Evolutionary conservation across 1,140 invertebrate species (phyloP), one percentile per base, ranked within the genome.

Genomic region (Triops longicaudatus): DNA sequence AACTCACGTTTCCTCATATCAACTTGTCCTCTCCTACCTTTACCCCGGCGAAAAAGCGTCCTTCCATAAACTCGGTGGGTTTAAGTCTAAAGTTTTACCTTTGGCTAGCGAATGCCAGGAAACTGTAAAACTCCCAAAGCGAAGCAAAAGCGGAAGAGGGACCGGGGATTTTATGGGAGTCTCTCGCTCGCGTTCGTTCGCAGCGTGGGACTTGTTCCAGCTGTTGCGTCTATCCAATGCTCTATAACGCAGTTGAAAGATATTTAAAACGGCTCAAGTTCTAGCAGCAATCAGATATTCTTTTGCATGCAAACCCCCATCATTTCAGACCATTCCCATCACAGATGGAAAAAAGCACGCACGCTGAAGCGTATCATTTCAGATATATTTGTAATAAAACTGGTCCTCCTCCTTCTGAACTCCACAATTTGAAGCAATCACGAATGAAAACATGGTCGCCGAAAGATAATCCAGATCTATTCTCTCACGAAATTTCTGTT

Each of bases 121-220:
- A 63, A 63, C 50, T 63, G 17, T 22, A 63, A 63, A 63, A 63
- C 17, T 22, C 50, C 31, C 31, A 37, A 37, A 37, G 31, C 31
- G 31, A 37, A 37, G 31, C 31, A 37, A 37, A 37, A 37, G 31
- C 31, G 31, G 31, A 7, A 37, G 31, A 22, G 50, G 50, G 50
- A 63, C 50, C 22, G n/a, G 50, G 50, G 50, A 3, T 63, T 63
- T 63, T 22, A 63, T 63, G 50, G 17, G 5, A 37, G 50, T 63
- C 50, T 63, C 50, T 2, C 31, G 31, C 31, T 37, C 31, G 31
- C 31, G 31, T 37, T 37, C 31, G 31, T 7, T 37, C 31, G 17
- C 50, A 63, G 50, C 50, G 50, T 63, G 50, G 50, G 50, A 63
- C 50, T 63, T 63, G 50, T 22, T 63, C 50, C 50, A 63, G 50